Evolutionary conservation across 2,113 vertebrate species (phyloP).

Genomic region (Phocoena sinus): DNA sequence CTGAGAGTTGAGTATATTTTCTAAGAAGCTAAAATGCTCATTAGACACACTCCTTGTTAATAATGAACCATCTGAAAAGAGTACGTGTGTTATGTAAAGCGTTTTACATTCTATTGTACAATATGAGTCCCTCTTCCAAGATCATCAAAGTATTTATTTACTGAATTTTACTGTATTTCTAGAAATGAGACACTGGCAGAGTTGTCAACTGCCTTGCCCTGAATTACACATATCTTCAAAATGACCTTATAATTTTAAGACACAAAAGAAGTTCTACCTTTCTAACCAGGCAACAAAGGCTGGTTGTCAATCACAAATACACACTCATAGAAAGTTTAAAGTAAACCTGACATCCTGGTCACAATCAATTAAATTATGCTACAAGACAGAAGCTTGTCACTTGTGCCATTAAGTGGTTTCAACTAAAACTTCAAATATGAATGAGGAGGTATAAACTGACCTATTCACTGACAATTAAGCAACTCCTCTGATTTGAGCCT

Average conservation of each 20-base stretch:
- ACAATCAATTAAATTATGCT: slow-evolving; percentile 35
- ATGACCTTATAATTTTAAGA: not conserved
- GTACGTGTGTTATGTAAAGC: slow-evolving; percentile 1
- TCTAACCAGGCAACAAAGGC: not conserved
- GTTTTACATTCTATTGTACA: slow-evolving; percentile 14
- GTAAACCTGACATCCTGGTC: not conserved
- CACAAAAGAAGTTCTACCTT: not conserved
- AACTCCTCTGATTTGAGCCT: slow-evolving; percentile 17
- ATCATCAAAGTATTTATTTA: slow-evolving; percentile 24
- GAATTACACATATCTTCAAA: not conserved
- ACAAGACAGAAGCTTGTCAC: slow-evolving; percentile 38
- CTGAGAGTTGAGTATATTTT: slow-evolving; percentile 54
- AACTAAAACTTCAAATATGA: slow-evolving; percentile 52
- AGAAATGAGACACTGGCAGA: not conserved
- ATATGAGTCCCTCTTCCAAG: not conserved
- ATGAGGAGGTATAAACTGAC: slow-evolving; percentile 53
- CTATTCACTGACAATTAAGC: slow-evolving; percentile 56
- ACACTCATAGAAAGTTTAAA: not conserved
- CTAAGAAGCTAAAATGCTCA: slow-evolving; percentile 26
- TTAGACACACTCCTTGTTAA: slow-evolving; percentile 56
- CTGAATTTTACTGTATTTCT: slow-evolving; percentile 8
- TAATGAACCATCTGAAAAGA: slow-evolving; percentile 49
- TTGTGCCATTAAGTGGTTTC: slow-evolving; percentile 35
- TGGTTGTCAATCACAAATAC: not conserved
- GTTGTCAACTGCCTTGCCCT: not conserved